phyloP scores from a whole-genome alignment of 1,140 invertebrate genomes.

The Drosophila nebulosa region DNA sequence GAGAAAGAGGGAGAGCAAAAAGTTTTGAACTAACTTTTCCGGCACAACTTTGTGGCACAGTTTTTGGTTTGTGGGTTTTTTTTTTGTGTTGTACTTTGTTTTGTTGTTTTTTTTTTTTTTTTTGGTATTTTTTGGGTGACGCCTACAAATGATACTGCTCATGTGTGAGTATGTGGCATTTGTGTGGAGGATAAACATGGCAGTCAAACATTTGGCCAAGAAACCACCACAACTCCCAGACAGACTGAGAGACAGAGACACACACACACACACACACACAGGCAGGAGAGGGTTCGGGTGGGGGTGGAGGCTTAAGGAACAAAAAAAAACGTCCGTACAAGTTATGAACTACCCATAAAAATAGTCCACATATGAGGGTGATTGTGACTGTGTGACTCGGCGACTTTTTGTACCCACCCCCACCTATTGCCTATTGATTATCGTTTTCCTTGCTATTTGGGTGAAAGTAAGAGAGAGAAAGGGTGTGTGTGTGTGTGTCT shows the following conservation, averaged over 20 bases:
- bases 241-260: slow-evolving; percentile 29
- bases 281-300: background rate
- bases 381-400: slow-evolving; percentile 24
- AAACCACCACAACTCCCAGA: slow-evolving; percentile 58
- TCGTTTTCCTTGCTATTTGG: slow-evolving; percentile 25
- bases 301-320: background rate
- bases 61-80: slow-evolving; percentile 26
- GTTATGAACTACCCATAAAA: slow-evolving; percentile 53
- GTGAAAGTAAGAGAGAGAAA: slow-evolving; percentile 6
- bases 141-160: slow-evolving; percentile 41
- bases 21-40: slow-evolving; percentile 29
- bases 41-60: slow-evolving; percentile 61
- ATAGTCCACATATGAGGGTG: background rate
- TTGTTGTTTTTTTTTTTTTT: background rate
- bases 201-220: slow-evolving; percentile 57
- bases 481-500: no score
- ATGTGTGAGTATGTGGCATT: slow-evolving; percentile 19
- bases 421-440: slow-evolving; percentile 40
- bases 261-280: slow-evolving; percentile 4
- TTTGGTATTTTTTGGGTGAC: slow-evolving; percentile 38
- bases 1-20: background rate
- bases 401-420: slow-evolving; percentile 20
- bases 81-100: background rate
- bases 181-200: slow-evolving; percentile 58
- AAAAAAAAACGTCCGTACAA: slow-evolving; percentile 8